Evolutionary conservation across 2,888 invertebrate genomes (phyloP), one percentile per base, ranked within the genome.

Genomic region (Buathra laborator): DNA sequence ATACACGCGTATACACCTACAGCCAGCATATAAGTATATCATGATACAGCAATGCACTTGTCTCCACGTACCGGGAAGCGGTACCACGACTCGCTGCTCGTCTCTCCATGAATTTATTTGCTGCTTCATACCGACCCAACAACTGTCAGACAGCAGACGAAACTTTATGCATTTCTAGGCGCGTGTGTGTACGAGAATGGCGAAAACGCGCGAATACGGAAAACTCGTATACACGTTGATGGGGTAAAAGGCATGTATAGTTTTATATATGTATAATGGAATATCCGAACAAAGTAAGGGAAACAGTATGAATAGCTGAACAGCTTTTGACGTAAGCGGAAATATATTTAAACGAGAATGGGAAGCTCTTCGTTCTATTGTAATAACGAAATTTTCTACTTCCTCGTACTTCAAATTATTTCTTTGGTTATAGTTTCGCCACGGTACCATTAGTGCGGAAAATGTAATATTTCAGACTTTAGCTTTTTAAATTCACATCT

Each of bases 41-140:
- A n/a, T 62, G n/a, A 16, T 72, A 46, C 46, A 37, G 48, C 59
- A 68, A 32, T 53, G 64, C 62, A 68, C 62, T 83, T 74, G 67
- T 78, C 68, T 74, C 74, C 59, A 44, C 51, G 51, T 59, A 53
- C 29, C 75, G 48, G 62, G 76, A 67, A 46, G 62, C 32, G 62
- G 76, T 56, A 46, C 48, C 19, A 51, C 62, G 24, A 24, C 51
- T 71, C 76, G 62, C 44, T 56, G 76, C 76, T 84, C 67, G 71
- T 67, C 80, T 72, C 71, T 66, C 80, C 76, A 72, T 80, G 70
- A 84, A 84, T 84, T 84, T 80, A 84, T 84, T 84, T 59, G 80
- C 71, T 56, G 71, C 71, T 72, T 59, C 71, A 48, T 67, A 59
- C 67, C 43, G 51, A 72, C 72, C 75, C 14, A 48, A 70, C 44